Percentiles rank a stretch among this genome's conserved stretches.
These are phyloP conservation scores for Brevimyrus niger DNA, from an alignment of 2,113 vertebrate genomes.

Conservation along the genomic window DNA sequence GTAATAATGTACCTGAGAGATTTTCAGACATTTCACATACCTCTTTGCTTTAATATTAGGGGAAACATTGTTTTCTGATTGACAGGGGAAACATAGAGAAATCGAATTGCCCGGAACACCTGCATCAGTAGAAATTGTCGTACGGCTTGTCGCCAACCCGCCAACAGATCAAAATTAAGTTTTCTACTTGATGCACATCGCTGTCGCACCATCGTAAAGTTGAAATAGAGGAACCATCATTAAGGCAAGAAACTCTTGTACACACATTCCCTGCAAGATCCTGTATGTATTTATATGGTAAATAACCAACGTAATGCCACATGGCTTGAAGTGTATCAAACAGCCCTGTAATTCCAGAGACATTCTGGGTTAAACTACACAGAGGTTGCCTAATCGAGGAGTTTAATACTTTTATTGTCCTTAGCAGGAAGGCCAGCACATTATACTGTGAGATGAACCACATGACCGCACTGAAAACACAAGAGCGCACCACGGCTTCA, in stretches of 20 bases:
- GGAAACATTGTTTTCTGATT: too few relatives aligned
- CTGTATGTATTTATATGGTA: neutral
- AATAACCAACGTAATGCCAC: neutral
- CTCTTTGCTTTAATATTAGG: too few relatives aligned
- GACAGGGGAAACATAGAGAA: too few relatives aligned
- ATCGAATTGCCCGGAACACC: too few relatives aligned
- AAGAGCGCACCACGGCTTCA: neutral
- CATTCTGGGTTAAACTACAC: neutral
- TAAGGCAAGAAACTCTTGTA: neutral
- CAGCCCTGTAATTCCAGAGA: neutral
- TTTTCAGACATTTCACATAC: too few relatives aligned
- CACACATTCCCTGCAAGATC: neutral
- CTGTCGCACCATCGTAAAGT: neutral
- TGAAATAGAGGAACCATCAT: neutral
- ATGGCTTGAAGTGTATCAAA: neutral
- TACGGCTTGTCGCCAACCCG: neutral
- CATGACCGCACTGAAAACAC: neutral
- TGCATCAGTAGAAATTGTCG: neutral
- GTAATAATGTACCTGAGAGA: too few relatives aligned
- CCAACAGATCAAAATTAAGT: neutral
- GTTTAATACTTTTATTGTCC: neutral
- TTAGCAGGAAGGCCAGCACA: neutral
- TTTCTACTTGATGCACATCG: neutral
- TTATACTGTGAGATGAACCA: neutral
- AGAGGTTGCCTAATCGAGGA: neutral